phyloP scores from a whole-genome alignment of 2,113 vertebrate species.

The Psammodynastes pulverulentus region DNA sequence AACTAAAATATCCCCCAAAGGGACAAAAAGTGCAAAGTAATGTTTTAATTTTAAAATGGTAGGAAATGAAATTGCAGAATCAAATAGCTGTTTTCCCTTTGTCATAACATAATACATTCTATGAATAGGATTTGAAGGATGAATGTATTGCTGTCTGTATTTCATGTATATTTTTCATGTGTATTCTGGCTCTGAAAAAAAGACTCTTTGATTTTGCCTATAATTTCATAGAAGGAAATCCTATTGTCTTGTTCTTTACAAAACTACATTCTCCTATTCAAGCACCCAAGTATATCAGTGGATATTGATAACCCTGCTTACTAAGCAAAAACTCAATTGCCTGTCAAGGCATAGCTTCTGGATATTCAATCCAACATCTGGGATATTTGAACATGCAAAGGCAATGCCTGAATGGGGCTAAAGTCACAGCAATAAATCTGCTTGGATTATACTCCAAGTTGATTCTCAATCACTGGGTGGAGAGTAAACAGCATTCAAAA shows the following conservation, averaged over 20 bases:
- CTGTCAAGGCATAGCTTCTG: background rate
- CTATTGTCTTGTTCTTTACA: background rate
- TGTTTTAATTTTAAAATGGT: background rate
- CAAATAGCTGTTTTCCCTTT: background rate
- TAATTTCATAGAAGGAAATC: background rate
- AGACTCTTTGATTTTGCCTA: background rate
- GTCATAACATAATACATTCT: background rate
- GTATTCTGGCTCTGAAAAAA: background rate
- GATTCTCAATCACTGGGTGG: background rate
- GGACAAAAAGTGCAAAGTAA: background rate
- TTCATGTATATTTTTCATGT: background rate
- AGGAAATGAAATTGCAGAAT: background rate
- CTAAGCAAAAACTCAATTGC: background rate
- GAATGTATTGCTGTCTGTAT: background rate
- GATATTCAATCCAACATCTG: background rate
- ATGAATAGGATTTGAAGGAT: background rate
- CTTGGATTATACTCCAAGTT: background rate
- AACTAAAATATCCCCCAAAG: background rate
- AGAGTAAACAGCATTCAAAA: background rate
- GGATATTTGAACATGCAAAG: background rate
- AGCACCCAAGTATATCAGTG: background rate
- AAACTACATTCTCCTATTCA: background rate
- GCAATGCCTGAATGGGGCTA: background rate
- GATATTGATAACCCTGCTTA: background rate
- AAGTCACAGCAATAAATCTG: background rate